These are phyloP conservation scores for Drosophila nebulosa DNA, from an alignment of 1,140 invertebrate species.

Conservation along the genomic window DNA sequence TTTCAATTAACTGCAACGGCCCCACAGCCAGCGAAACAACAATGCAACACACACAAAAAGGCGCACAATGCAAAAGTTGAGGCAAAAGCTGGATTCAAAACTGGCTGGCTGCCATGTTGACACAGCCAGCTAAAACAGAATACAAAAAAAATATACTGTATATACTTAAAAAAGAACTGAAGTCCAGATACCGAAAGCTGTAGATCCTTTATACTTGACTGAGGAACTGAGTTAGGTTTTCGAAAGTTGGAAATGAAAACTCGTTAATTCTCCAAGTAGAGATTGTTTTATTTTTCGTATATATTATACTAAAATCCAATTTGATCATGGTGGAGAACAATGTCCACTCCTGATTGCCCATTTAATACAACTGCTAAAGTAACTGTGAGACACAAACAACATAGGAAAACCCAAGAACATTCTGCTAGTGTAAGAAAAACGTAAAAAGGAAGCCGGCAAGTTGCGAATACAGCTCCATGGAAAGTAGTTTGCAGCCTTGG, in stretches of 20 bases:
- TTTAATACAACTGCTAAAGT: too few relatives aligned
- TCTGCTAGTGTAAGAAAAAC: not conserved
- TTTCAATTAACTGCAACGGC: constrained; percentile 80
- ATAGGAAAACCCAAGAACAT: not conserved
- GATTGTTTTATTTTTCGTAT: too few relatives aligned
- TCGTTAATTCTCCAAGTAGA: too few relatives aligned
- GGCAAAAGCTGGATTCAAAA: constrained; percentile 8
- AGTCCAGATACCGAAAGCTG: not conserved
- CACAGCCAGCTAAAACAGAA: constrained; percentile 37
- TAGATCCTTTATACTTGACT: too few relatives aligned
- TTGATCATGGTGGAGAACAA: too few relatives aligned
- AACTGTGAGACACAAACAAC: not conserved
- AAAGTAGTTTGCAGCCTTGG: constrained; percentile 47
- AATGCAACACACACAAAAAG: constrained; percentile 69
- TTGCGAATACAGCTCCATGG: not conserved
- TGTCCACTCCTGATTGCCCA: too few relatives aligned
- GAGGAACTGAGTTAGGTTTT: too few relatives aligned
- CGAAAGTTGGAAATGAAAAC: too few relatives aligned
- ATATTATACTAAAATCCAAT: too few relatives aligned
- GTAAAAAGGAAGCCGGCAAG: not conserved
- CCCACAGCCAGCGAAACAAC: constrained; percentile 38
- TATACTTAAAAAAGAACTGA: constrained; percentile 9
- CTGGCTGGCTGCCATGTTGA: constrained; percentile 60
- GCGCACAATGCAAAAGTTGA: constrained; percentile 41
- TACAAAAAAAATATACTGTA: constrained; percentile 1